Base-by-base conservation (phyloP, 2,888 invertebrate species). In the Alloplasta piceator region DNA sequence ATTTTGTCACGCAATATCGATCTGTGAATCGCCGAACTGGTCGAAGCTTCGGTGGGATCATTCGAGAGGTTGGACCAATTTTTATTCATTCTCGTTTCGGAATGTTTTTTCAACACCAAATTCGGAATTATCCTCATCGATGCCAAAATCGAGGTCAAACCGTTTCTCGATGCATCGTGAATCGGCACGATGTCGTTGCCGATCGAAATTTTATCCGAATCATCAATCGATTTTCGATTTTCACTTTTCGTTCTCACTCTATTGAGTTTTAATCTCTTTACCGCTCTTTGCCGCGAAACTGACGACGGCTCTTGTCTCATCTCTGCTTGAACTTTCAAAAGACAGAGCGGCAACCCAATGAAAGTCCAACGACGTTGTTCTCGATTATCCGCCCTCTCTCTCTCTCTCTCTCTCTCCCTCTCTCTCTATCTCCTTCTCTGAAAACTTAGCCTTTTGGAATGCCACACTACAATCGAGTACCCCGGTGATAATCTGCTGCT, bases 1-100 rank as follows among this genome's bases (percentile, higher is more conserved):
- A 48, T 58, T 9, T 71, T 80, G 9, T 77, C 73, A 6, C 67
- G 74, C 48, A 82, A 72, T 80, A 77, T 80, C 68, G 80, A 80
- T 58, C 68, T 72, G 36, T 16, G 66, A 7, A 16, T 64, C 4
- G 26, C 56, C 14, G 71, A 56, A 67, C 82, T 82, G 46, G 83
- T 83, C 58, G 77, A 75, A 9, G 80, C 82, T 68, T 64, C 73
- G 6, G 60, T 12, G 56, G 39, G 50, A 60, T 9, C 52, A 12
- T 46, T 48, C 38, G 9, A 26, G 26, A 26, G 26, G 26, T 26
- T 26, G 26, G 26, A 26, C 26, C 26, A 26, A 26, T 26, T 26
- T 26, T 26, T n/a, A n/a, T n/a, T 26, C 39, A 4, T 9, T 39
- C 14, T 41, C 16, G 6, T 36, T 7, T 14, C 9, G 38, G n/a